These are phyloP conservation scores for Willowsia nigromaculata DNA, from an alignment of 2,888 invertebrate genomes.

Conservation along the genomic window DNA sequence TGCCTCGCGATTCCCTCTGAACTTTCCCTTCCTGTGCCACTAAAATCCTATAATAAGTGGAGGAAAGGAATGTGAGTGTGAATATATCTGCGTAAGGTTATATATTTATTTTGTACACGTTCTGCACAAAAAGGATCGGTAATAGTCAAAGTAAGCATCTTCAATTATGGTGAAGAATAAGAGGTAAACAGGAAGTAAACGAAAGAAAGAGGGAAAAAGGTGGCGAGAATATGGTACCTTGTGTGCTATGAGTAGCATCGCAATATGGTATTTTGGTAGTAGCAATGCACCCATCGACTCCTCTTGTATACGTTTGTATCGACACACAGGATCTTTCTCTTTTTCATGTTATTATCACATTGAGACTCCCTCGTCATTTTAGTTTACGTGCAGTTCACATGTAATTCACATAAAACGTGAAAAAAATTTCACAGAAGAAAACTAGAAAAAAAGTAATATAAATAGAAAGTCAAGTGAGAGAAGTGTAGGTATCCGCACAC, in stretches of 20 bases:
- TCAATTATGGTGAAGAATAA: not conserved
- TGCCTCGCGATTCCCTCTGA: conserved; percentile 25
- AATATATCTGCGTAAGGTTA: not conserved
- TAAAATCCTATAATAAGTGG: not conserved
- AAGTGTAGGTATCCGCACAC: not conserved
- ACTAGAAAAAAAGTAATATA: not conserved
- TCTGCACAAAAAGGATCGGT: not conserved
- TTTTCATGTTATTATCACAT: conserved; percentile 55
- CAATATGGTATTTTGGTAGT: not conserved
- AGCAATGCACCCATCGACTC: not conserved
- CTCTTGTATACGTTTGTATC: not conserved
- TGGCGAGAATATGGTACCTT: not conserved
- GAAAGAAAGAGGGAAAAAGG: conserved; percentile 1
- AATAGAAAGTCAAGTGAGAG: not conserved
- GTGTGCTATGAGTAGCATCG: not conserved
- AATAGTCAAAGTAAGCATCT: not conserved
- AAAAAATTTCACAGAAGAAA: conserved; percentile 12
- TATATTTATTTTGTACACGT: not conserved
- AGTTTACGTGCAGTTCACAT: conserved; percentile 53
- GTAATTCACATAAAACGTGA: conserved; percentile 35
- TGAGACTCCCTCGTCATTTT: conserved; percentile 58
- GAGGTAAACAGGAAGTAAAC: conserved; percentile 1
- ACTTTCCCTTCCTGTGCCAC: conserved; percentile 12
- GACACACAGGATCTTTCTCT: conserved; percentile 31
- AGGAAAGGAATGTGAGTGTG: not conserved